Evolutionary conservation across 1,140 invertebrate species (phyloP).

Genomic region (Halesus radiatus): DNA sequence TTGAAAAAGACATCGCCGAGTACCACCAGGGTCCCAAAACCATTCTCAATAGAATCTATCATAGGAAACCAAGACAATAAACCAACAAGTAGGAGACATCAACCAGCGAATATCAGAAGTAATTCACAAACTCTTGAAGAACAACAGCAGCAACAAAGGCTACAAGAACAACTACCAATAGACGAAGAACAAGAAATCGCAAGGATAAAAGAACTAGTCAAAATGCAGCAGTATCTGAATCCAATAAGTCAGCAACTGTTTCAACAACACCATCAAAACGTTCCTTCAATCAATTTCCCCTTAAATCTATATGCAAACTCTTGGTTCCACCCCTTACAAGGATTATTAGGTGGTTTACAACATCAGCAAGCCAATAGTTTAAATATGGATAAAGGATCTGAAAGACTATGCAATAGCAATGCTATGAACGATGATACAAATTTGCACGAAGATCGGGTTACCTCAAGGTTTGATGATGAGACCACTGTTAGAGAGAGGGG

Average conservation of each 20-base stretch:
- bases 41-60: slow-evolving; percentile 52
- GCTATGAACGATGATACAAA: slow-evolving; percentile 24
- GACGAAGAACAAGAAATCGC: slow-evolving; percentile 43
- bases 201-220: slow-evolving; percentile 51
- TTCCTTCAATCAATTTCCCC: slow-evolving; percentile 42
- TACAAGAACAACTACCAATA: not conserved
- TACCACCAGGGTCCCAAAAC: slow-evolving; percentile 45
- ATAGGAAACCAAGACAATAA: slow-evolving; percentile 49
- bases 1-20: slow-evolving; percentile 30
- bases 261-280: slow-evolving; percentile 36
- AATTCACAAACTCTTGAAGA: not conserved
- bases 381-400: not conserved
- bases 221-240: slow-evolving; percentile 54
- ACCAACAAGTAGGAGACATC: slow-evolving; percentile 21
- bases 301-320: slow-evolving; percentile 52
- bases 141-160: slow-evolving; percentile 18
- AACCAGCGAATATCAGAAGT: slow-evolving; percentile 34
- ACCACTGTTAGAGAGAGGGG: slow-evolving; percentile 11
- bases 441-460: slow-evolving; percentile 24
- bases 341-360: slow-evolving; percentile 41
- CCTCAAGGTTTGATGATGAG: slow-evolving; percentile 36
- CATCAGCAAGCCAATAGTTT: not conserved
- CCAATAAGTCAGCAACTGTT: slow-evolving; percentile 49
- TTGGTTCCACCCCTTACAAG: slow-evolving; percentile 52
- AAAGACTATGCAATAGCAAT: not conserved